Base-by-base conservation (phyloP, 2,888 invertebrate genomes). In the Drosophila suboccidentalis region DNA sequence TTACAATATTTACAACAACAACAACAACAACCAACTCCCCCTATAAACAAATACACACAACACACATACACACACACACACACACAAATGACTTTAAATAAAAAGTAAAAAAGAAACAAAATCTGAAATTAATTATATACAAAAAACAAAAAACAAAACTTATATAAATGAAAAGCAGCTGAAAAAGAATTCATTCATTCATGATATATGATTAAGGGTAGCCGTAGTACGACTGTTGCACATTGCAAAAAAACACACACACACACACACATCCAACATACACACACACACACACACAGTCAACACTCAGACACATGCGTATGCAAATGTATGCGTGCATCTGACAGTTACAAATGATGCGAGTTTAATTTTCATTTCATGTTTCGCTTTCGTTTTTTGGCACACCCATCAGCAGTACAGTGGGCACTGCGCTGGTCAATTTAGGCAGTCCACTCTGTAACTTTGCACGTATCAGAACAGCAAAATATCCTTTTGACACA, bases 1-100 rank as follows among this genome's bases (percentile, higher is more conserved):
- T 86, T 87, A 87, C 60, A 78, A 83, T 83, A 87, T 87, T 87
- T 83, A 87, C 86, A 83, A 19, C 54, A 60, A 49, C 86, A 83
- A 19, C 54, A 60, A 49, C 10, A 47, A 67, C 55, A 63, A 64
- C 60, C 39, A 77, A 73, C 43, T 66, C 59, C 75, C 78, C 59
- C 63, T 65, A 63, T 50, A 75, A 71, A 65, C 57, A 67, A 47
- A 43, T 15, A 65, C 55, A 54, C 17, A 66, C 58, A n/a, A 47
- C 34, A 64, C 59, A 69, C 58, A 19, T 22, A 62, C 34, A 62
- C n/a, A 67, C 17, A 66, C 58, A 47, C 34, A 64, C 59, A 69
- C 58, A 19, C 29, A 62, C 34, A 62, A 55, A 51, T 57, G 50
- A 70, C 66, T 67, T 58, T 70, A 66, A 77, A 64, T 67, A 74